Conservation (phyloP, 2,113 vertebrate genomes). For the Thryonomys swinderianus region DNA sequence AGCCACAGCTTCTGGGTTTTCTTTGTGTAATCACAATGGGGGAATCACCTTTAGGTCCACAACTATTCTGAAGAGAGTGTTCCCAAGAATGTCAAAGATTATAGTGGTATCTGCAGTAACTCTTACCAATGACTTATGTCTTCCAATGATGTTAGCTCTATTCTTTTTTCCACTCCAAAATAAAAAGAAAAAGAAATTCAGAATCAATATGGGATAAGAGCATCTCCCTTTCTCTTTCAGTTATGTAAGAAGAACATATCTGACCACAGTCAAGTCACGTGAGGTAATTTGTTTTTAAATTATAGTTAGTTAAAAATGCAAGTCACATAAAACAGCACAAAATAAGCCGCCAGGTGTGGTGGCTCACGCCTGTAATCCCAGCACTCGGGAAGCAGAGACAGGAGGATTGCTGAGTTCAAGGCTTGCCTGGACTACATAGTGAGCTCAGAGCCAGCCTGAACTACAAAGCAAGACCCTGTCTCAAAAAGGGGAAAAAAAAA, state of each 20-base stretch:
- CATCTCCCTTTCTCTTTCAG: not conserved
- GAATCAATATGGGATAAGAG: not conserved
- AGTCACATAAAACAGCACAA: not conserved
- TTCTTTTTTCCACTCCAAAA: not conserved
- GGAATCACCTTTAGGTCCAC: not conserved
- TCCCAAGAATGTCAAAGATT: not conserved
- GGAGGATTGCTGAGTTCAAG: too few species aligned
- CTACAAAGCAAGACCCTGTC: too few species aligned
- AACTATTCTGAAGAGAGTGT: not conserved
- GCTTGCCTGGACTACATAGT: too few species aligned
- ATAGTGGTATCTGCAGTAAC: not conserved
- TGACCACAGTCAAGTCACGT: not conserved
- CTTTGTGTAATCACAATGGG: not conserved
- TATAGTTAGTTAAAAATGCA: not conserved
- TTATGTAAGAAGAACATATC: not conserved
- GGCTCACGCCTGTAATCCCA: too few species aligned
- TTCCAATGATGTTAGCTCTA: not conserved
- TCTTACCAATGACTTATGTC: not conserved
- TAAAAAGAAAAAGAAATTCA: slow-evolving; percentile 23
- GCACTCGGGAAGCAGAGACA: too few species aligned
- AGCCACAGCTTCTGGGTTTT: not conserved
- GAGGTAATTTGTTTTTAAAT: not conserved
- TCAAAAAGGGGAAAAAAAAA: too few species aligned
- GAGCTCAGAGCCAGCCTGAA: too few species aligned
- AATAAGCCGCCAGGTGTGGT: too few species aligned